Evolutionary conservation across 2,888 invertebrate species (phyloP).

Genomic region (Campopleginae sp.): DNA sequence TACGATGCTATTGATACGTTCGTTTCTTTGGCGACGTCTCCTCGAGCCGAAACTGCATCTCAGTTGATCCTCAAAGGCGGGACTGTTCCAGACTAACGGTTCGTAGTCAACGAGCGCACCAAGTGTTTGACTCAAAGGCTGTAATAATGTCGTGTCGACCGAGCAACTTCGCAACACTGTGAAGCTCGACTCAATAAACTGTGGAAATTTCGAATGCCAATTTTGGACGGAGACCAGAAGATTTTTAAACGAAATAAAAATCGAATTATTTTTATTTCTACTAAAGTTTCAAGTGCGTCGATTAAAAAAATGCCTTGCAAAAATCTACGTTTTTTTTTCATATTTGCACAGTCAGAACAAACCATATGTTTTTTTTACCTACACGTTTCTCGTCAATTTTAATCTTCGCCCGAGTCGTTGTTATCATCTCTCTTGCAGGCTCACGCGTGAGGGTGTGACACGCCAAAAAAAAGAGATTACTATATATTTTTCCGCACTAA

Average conservation of each 20-base stretch:
- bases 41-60: too few species aligned
- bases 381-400: neutral
- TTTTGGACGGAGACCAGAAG: neutral
- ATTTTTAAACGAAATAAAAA: neutral
- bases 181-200: too few species aligned
- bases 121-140: too few species aligned
- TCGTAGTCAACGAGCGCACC: too few species aligned
- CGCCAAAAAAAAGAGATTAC: neutral
- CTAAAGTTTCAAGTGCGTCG: neutral
- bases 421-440: slow-evolving; percentile 23
- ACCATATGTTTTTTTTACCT: neutral
- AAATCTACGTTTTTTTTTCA: neutral
- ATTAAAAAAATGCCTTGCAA: neutral
- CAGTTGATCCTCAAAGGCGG: too few species aligned
- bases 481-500: slow-evolving; percentile 5
- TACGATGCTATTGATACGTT: too few species aligned
- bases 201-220: too few species aligned
- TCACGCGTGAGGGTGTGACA: neutral
- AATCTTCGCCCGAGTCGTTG: slow-evolving; percentile 15
- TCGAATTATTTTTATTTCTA: neutral
- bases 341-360: neutral
- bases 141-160: too few species aligned
- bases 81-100: too few species aligned
- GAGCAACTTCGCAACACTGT: too few species aligned
- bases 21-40: too few species aligned